Conservation (phyloP, 2,797 vertebrate species). For the Poeciliopsis paucimaculata region DNA sequence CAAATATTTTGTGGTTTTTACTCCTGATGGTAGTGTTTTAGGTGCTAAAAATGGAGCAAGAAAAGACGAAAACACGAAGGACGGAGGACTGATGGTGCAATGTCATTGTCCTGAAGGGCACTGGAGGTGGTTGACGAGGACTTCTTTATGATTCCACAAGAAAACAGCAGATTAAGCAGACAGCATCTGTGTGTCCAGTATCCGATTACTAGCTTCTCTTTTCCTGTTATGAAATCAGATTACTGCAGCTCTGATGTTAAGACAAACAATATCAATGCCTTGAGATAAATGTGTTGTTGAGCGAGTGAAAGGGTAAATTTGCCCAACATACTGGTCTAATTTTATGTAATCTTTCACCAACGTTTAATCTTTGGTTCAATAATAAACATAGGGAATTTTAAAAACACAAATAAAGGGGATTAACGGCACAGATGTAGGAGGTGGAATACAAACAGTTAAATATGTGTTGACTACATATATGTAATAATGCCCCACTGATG, state of each 20-base stretch:
- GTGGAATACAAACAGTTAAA: conserved; percentile 15
- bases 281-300: conserved; percentile 40
- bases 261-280: conserved; percentile 64
- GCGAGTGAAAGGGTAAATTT: conserved; percentile 46
- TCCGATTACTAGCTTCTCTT: conserved; percentile 77
- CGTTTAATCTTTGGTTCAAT: conserved; percentile 24
- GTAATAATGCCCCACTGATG: conserved; percentile 17
- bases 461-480: conserved; percentile 15
- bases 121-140: conserved; percentile 33
- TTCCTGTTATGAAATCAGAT: conserved; percentile 82
- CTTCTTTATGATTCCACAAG: conserved; percentile 64
- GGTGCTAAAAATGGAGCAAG: neutral
- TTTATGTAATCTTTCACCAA: conserved; percentile 33
- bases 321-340: conserved; percentile 25
- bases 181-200: conserved; percentile 60
- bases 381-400: conserved; percentile 29
- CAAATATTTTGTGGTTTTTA: neutral
- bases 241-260: conserved; percentile 53
- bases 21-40: neutral
- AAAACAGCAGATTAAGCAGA: conserved; percentile 69
- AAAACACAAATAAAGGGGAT: conserved; percentile 34
- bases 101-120: conserved; percentile 60
- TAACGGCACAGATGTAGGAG: conserved; percentile 32
- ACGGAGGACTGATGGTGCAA: conserved; percentile 7
- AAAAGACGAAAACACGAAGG: conserved; percentile 21